Base-by-base conservation (phyloP, 2,797 vertebrate species). In the Cuniculus paca region DNA sequence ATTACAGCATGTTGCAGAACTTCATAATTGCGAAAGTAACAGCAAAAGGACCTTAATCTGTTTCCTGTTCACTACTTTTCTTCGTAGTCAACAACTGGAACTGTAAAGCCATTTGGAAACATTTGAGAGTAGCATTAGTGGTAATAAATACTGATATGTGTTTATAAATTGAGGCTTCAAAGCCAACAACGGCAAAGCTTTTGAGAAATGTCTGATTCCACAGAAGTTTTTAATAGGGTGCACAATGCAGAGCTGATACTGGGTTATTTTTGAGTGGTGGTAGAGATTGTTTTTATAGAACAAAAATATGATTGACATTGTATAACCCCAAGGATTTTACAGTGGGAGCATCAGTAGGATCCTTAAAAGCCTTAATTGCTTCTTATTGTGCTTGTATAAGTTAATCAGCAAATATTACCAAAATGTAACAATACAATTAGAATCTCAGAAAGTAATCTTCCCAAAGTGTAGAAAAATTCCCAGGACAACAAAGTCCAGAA, bases 71-170 rank as follows among this genome's bases (percentile, higher is more conserved):
- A 68, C 52, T 60, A 31, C 16, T 2, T 48, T 78, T 77, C 39
- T 83, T 36, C 16, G 34, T 56, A 50, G 36, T 74, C 70, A 77
- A 60, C 42, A 65, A 45, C 34, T 39, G n/a, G 31, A 93, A 79
- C n/a, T 45, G 22, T n/a, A 36, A 75, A 45, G 28, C 34, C 87
- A 90, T 90, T 85, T 83, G 92, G 95, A 92, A 92, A 85, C 63
- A n/a, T 20, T 34, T 20, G 70, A 77, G n/a, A 56, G 48, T 34
- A 78, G 42, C 61, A 16, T 83, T 83, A 61, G 48, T 52, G 20
- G 22, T 72, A 68, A 72, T 74, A 81, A 42, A 50, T 14, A 72
- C 60, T 63, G 12, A 42, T 58, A 74, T 31, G 28, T 96, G 92
- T 85, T 96, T 88, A 19, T 88, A 75, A 82, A 7, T 77, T 79